Percentiles rank a stretch among this genome's conserved stretches.
These are phyloP conservation scores for Nomada hirtipes DNA, from an alignment of 2,888 invertebrate genomes.

Conservation along the genomic window DNA sequence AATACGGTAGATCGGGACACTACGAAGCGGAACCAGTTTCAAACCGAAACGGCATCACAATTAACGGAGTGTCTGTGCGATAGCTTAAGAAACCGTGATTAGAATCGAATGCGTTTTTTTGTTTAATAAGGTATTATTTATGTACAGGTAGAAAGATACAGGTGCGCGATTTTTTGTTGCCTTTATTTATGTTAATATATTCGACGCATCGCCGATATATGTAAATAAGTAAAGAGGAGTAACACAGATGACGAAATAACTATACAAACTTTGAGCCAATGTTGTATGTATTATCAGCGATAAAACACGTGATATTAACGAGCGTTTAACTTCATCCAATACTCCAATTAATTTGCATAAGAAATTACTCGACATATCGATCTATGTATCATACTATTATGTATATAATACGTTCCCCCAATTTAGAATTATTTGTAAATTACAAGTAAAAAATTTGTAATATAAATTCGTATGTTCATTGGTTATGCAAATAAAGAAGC, in stretches of 20 bases:
- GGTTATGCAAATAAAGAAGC: constrained; percentile 69
- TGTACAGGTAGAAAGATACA: constrained; percentile 52
- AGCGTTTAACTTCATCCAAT: not conserved
- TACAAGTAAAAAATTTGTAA: constrained; percentile 56
- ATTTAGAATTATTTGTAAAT: constrained; percentile 61
- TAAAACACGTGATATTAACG: constrained; percentile 16
- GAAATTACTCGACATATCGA: constrained; percentile 12
- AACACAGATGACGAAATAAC: constrained; percentile 5
- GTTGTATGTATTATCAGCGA: constrained; percentile 21
- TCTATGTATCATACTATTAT: constrained; percentile 61
- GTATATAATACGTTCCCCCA: constrained; percentile 69
- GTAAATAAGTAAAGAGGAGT: constrained; percentile 64
- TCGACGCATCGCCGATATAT: constrained; percentile 56
- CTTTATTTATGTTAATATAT: constrained; percentile 64
- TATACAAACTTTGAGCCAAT: constrained; percentile 17
- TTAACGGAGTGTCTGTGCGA: constrained; percentile 95
- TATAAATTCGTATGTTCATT: constrained; percentile 53
- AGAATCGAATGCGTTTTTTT: constrained; percentile 21
- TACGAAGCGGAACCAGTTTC: constrained; percentile 89
- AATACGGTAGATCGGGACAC: constrained; percentile 81
- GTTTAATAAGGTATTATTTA: constrained; percentile 46
- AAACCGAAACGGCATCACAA: constrained; percentile 90
- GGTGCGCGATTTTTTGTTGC: constrained; percentile 49
- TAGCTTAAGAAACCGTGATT: constrained; percentile 81
- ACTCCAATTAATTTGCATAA: constrained; percentile 5